These are phyloP conservation scores for Tinamus guttatus DNA, from an alignment of 2,113 vertebrate species.

Conservation along the genomic window DNA sequence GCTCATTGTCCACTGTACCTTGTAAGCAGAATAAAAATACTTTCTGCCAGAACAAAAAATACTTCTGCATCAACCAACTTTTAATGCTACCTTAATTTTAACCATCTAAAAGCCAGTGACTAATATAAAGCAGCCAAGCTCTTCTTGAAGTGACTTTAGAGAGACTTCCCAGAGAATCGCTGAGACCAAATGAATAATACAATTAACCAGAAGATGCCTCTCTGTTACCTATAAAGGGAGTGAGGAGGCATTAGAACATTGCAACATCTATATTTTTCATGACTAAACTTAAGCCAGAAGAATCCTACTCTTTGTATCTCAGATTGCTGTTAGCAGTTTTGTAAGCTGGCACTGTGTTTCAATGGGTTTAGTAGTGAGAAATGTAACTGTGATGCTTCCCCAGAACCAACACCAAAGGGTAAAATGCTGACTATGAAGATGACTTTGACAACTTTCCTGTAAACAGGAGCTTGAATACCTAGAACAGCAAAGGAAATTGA, in stretches of 20 bases:
- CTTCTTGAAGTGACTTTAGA: background rate
- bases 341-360: background rate
- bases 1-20: background rate
- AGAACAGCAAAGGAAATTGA: background rate
- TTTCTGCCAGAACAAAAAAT: background rate
- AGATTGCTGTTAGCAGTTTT: background rate
- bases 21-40: background rate
- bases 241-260: background rate
- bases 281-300: background rate
- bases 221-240: background rate
- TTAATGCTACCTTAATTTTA: background rate
- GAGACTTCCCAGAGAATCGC: background rate
- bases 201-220: background rate
- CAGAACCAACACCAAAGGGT: background rate
- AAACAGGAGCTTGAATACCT: background rate
- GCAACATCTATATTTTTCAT: background rate
- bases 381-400: background rate
- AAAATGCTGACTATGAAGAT: background rate
- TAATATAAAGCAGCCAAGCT: background rate
- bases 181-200: accelerated
- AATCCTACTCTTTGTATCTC: background rate
- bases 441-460: background rate
- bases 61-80: background rate
- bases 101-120: background rate
- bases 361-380: background rate